Percentiles rank a stretch among this genome's conserved stretches.
phyloP scores from a whole-genome alignment of 2,797 vertebrate species.

The Taenioides sp. region DNA sequence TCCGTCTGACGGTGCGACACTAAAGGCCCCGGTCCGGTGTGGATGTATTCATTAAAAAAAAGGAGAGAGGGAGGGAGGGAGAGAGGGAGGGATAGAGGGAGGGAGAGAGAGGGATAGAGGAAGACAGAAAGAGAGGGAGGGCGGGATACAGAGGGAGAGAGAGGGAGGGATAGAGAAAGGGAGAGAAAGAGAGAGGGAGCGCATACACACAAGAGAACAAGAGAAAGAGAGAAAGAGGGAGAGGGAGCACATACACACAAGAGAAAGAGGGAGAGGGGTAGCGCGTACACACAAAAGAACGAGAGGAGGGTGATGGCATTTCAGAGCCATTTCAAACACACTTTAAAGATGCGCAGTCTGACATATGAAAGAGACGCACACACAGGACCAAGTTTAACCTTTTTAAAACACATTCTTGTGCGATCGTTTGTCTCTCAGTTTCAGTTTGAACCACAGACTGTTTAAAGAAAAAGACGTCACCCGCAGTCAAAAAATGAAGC shows the following conservation, averaged over 20 bases:
- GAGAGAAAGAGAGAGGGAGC: slow-evolving; percentile 8
- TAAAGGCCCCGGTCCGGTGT: slow-evolving; percentile 36
- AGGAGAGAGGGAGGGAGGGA: neutral
- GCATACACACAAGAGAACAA: slow-evolving; percentile 8
- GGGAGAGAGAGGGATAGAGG: neutral
- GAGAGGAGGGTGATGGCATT: slow-evolving; percentile 13
- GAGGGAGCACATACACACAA: too few species aligned
- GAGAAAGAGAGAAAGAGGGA: too few species aligned
- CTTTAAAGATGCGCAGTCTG: neutral
- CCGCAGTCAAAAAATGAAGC: neutral
- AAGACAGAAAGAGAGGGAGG: too few species aligned
- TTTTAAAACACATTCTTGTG: neutral
- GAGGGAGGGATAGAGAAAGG: too few species aligned
- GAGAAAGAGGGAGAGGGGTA: slow-evolving; percentile 11
- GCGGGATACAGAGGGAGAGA: too few species aligned
- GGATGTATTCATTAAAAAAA: slow-evolving; percentile 73
- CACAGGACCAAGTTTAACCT: neutral
- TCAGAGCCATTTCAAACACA: neutral
- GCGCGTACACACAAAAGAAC: slow-evolving; percentile 10
- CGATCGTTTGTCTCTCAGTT: neutral
- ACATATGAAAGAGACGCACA: neutral
- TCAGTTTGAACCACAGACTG: neutral
- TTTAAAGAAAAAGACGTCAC: too few species aligned
- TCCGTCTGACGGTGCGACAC: slow-evolving; percentile 68
- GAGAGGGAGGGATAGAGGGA: neutral